These are phyloP conservation scores for Bradysia coprophila DNA, from an alignment of 1,140 invertebrate genomes.

Conservation along the genomic window DNA sequence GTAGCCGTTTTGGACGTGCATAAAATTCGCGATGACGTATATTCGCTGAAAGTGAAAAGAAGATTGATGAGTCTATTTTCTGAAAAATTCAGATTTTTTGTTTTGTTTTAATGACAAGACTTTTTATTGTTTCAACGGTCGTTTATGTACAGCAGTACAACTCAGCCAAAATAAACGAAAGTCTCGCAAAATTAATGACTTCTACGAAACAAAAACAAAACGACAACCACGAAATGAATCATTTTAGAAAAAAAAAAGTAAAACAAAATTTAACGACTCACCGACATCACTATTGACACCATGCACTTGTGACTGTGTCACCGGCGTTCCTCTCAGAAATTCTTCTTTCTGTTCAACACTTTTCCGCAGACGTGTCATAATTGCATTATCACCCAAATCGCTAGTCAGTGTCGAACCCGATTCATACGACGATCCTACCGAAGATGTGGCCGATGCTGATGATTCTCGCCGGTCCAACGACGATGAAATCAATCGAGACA, in stretches of 20 bases:
- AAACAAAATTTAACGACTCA: too few relatives aligned
- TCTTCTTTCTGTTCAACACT: conserved; percentile 76
- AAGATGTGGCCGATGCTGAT: conserved; percentile 11
- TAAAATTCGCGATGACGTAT: conserved; percentile 53
- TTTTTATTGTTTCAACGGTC: too few relatives aligned
- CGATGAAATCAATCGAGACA: neutral
- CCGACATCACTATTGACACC: too few relatives aligned
- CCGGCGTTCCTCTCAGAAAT: conserved; percentile 57
- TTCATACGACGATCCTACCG: conserved; percentile 25
- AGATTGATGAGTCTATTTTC: conserved; percentile 5
- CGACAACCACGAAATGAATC: too few relatives aligned
- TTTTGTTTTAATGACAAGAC: too few relatives aligned
- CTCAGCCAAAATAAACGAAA: too few relatives aligned
- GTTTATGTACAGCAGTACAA: too few relatives aligned
- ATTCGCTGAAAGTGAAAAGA: conserved; percentile 18
- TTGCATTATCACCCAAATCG: conserved; percentile 42
- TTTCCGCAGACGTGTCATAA: conserved; percentile 46
- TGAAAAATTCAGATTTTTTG: too few relatives aligned
- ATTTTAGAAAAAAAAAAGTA: too few relatives aligned
- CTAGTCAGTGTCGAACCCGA: conserved; percentile 43
- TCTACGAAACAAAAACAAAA: too few relatives aligned
- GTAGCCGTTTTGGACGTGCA: conserved; percentile 49
- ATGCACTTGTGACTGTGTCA: conserved; percentile 34
- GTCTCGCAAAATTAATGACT: too few relatives aligned
- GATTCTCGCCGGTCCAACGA: neutral